Evolutionary conservation across 2,113 vertebrate genomes (phyloP), one percentile per base, ranked within the genome.

Genomic region (Micromys minutus): DNA sequence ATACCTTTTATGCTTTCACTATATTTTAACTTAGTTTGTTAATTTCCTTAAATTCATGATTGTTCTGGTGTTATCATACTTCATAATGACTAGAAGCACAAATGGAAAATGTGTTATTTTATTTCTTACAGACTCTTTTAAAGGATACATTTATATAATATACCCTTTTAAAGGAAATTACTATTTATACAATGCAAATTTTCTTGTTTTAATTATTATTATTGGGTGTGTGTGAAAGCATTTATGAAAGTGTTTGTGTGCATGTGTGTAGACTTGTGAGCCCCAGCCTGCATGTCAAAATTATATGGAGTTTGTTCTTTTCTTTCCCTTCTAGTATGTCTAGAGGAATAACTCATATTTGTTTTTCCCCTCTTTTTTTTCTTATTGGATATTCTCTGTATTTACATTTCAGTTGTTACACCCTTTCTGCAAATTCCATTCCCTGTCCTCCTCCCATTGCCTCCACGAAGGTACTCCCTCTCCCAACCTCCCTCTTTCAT

Each of bases 41-140:
- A 83, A 52, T 76, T 90, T 94, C 74, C 61, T 87, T 67, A 42
- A 94, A 87, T 95, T 92, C 57, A 87, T 6, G 12, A 67, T 86
- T 83, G 45, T 15, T 71, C 21, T 21, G 92, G 57, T 29, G 17
- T 61, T 24, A 72, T 26, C 13, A 15, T 79, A 24, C 36, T 79
- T 84, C 36, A 47, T 75, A 79, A 84, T 29, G 4, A 83, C 39
- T 45, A 16, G 59, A 88, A 93, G 39, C 7, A 79, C 77, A 72
- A 77, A 91, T 69, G 7, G 61, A 42, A 45, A 75, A 5, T 85
- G 50, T 11, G 7, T 50, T 92, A 65, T 67, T 83, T 29, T 52
- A 86, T 74, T 55, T 83, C n/a, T 72, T n/a, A 52, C 19, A 76
- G 57, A 42, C 65, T 95, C 55, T 77, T 79, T 42, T 77, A 19